phyloP scores from a whole-genome alignment of 2,113 vertebrate species.

The Protomyctophum bolini region DNA sequence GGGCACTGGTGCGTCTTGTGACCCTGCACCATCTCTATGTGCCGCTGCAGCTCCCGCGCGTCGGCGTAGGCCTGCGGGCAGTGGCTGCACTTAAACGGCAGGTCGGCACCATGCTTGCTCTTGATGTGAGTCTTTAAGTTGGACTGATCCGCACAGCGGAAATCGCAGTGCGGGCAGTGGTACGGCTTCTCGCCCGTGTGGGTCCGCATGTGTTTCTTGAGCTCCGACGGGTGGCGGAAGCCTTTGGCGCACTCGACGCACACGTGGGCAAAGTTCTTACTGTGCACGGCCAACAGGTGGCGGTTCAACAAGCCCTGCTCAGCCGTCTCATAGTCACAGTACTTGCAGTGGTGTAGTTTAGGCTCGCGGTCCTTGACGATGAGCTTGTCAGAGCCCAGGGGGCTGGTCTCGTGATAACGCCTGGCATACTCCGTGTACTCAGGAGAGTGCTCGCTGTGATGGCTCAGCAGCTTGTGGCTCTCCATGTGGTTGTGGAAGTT shows the following conservation, averaged over 20 bases:
- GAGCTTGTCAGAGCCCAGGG: constrained; percentile 94
- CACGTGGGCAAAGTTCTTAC: constrained; percentile 97
- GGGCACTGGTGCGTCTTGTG: constrained; percentile 98
- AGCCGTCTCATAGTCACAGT: constrained; percentile 96
- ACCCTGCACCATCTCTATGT: constrained; percentile 94
- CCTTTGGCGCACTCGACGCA: constrained; percentile 98
- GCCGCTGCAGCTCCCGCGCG: constrained; percentile 91
- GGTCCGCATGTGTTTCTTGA: constrained; percentile 99
- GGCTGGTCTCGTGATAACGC: constrained; percentile 94
- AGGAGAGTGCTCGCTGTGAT: constrained; percentile 73
- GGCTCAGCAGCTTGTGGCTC: constrained; percentile 91
- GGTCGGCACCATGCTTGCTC: constrained; percentile 92
- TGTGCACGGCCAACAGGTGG: constrained; percentile 95
- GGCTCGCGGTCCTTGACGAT: constrained; percentile 96
- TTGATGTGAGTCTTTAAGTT: constrained; percentile 99
- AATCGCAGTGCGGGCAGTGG: constrained; percentile 94
- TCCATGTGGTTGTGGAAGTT: constrained; percentile 99
- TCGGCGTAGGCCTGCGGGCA: constrained; percentile 95
- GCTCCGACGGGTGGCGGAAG: constrained; percentile 97
- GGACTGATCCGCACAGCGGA: constrained; percentile 96
- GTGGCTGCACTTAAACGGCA: constrained; percentile 96
- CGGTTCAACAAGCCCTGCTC: constrained; percentile 97
- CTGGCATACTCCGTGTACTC: constrained; percentile 93
- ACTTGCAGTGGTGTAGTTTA: constrained; percentile 97
- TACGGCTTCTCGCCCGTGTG: constrained; percentile 99